Evolutionary conservation across 1,140 invertebrate genomes (phyloP).

Genomic region (Agraylea sexmaculata): DNA sequence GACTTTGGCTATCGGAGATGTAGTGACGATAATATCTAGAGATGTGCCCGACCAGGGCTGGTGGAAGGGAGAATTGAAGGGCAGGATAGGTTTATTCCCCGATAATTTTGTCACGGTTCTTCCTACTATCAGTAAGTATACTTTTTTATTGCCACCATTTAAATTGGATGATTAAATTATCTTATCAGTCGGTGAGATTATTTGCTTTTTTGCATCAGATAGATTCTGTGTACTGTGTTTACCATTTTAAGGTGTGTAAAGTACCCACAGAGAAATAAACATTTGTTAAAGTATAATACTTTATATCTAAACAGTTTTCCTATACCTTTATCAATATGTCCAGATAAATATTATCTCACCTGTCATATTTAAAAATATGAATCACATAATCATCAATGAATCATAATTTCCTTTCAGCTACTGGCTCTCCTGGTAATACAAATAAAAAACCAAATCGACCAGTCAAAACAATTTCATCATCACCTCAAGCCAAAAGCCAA

Average conservation of each 20-base stretch:
- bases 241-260: no score
- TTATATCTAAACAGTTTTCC: no score
- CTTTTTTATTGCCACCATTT: slow-evolving; percentile 8
- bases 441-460: slow-evolving; percentile 13
- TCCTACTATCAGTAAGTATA: slow-evolving; percentile 32
- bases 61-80: slow-evolving; percentile 92
- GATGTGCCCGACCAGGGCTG: slow-evolving; percentile 88
- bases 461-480: slow-evolving; percentile 8
- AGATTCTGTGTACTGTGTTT: no score
- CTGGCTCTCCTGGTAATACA: slow-evolving; percentile 4
- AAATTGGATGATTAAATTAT: no score
- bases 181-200: no score
- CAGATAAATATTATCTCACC: no score
- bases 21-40: slow-evolving; percentile 76
- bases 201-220: no score
- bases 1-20: slow-evolving; percentile 76
- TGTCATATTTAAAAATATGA: no score
- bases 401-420: background rate
- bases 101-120: slow-evolving; percentile 87
- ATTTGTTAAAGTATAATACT: no score
- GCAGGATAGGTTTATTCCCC: slow-evolving; percentile 85
- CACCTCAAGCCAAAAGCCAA: slow-evolving; percentile 12
- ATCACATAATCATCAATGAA: no score
- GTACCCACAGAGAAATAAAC: no score
- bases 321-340: no score